These are phyloP conservation scores for Tarsius wallacei DNA, from an alignment of 2,797 vertebrate genomes.

Conservation along the genomic window DNA sequence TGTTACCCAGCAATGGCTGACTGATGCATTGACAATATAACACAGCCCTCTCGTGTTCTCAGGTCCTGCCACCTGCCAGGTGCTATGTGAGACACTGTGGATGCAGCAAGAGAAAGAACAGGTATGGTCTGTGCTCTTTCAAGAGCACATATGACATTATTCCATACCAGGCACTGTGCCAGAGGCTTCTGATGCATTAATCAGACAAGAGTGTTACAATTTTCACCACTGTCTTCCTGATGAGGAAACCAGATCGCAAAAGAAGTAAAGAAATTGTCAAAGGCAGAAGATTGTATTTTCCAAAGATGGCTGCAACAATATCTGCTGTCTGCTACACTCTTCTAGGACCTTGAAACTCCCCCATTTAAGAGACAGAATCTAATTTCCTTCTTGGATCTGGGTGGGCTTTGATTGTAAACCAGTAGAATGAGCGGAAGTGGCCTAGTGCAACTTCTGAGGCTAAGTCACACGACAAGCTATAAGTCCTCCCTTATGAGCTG, in stretches of 20 bases:
- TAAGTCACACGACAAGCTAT: not conserved
- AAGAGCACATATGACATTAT: not conserved
- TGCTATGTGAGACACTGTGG: not conserved
- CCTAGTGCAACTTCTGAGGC: not conserved
- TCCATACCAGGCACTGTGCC: not conserved
- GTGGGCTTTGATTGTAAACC: not conserved
- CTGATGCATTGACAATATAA: not conserved
- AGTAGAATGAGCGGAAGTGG: not conserved
- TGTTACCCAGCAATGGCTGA: conserved; percentile 17
- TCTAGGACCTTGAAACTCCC: not conserved
- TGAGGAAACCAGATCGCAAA: conserved; percentile 26
- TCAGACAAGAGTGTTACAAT: not conserved
- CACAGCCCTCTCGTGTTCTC: not conserved
- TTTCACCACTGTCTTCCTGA: not conserved
- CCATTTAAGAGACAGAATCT: not conserved
- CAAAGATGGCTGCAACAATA: not conserved
- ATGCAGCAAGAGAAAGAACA: not conserved
- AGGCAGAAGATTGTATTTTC: not conserved
- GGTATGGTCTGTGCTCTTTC: not conserved
- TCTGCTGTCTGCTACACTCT: not conserved
- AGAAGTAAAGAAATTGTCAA: not conserved
- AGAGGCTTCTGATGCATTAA: not conserved
- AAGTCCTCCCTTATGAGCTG: not conserved
- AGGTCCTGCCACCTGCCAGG: not conserved
- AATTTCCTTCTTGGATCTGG: not conserved